Conservation (phyloP, 2,113 vertebrate genomes). For the Antechinus flavipes region DNA sequence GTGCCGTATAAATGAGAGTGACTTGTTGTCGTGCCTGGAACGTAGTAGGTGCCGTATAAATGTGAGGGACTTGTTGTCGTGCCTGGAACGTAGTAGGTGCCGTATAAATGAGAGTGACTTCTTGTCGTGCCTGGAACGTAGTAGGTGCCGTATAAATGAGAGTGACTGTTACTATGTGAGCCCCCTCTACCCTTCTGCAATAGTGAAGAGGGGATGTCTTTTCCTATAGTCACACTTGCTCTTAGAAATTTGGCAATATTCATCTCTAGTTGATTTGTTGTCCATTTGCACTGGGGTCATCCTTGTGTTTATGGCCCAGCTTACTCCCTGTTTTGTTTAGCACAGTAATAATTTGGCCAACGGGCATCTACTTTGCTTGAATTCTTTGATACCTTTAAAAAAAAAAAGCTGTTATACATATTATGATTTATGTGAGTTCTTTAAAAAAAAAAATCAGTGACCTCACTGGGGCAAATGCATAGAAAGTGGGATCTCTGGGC, state of each 20-base stretch:
- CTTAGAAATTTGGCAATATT: neutral
- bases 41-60: too few species aligned
- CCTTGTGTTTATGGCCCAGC: neutral
- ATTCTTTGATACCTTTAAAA: neutral
- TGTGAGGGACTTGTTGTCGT: too few species aligned
- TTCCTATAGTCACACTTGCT: neutral
- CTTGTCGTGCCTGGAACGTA: neutral
- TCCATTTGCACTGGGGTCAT: neutral
- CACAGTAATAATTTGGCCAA: neutral
- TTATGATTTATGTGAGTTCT: neutral
- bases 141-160: neutral
- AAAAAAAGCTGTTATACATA: neutral
- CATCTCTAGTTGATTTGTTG: neutral
- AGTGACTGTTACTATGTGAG: neutral
- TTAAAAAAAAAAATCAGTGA: neutral
- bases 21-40: too few species aligned
- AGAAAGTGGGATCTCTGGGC: neutral
- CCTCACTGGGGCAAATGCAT: neutral
- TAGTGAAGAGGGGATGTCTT: neutral
- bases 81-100: neutral
- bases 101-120: too few species aligned
- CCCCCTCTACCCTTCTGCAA: too few species aligned
- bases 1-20: too few species aligned
- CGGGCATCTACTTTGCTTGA: neutral
- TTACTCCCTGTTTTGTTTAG: neutral